Evolutionary conservation across 2,797 vertebrate species (phyloP), one percentile per base, ranked within the genome.

Genomic region (Diplodus puntazzo): DNA sequence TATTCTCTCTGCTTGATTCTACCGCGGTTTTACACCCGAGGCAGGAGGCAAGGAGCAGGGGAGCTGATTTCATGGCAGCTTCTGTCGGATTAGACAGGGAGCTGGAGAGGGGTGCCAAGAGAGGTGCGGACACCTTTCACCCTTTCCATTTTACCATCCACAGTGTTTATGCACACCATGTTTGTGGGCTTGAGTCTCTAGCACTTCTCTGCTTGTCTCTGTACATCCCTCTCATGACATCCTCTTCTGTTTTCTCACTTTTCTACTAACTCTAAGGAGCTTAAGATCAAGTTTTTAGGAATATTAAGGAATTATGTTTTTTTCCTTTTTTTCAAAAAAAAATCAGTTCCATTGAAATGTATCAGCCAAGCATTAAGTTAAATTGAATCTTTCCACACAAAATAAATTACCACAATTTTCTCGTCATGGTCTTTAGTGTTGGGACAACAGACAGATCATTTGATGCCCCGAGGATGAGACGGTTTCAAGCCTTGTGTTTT

Each of bases 11-110:
- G 88, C 84, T 85, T 71, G 75, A 91, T 73, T 87, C 82, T 55
- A 54, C 81, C 20, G 11, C 48, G 84, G 72, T 84, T 88, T 91
- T 82, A 87, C 69, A 84, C 87, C 68, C 50, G 55, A 82, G 74
- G 83, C 85, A 75, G 90, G 80, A 86, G 88, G 81, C 76, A 75
- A 63, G 54, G 62, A 83, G 89, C 83, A 83, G 84, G 79, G 83
- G 77, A 86, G 85, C 81, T 84, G 90, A 90, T 93, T 95, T 92
- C 89, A 93, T 84, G 89, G 90, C 77, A 73, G 91, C 90, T 90
- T 92, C 89, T 82, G 81, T 78, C 64, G 62, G 87, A 94, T 94
- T 91, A 94, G 83, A 87, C 83, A 73, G 77, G 75, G 89, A 89
- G 78, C 79, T 55, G 75, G 67, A 83, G 88, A 85, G 45, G 23